Evolutionary conservation across 2,113 vertebrate species (phyloP), one percentile per base, ranked within the genome.

Genomic region (Arothron firmamentum): DNA sequence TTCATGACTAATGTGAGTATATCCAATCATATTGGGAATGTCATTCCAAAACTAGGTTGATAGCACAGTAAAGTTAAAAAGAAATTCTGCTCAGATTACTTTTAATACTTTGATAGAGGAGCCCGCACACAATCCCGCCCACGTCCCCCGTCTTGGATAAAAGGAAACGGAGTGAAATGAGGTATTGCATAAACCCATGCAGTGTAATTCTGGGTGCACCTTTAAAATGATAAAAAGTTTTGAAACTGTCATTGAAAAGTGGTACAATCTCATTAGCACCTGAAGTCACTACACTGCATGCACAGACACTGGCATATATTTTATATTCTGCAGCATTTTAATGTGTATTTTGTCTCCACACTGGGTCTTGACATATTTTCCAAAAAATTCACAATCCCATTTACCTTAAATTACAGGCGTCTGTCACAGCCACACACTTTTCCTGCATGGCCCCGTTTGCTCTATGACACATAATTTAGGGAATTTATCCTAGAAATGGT

Each of bases 211-310:
- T 65, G 59, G 28, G 61, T 62, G 20, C 17, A 65, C 57, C 50
- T 74, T 59, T 20, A 62, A 72, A 80, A 70, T 66, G 13, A 71
- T 53, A 59, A 72, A 62, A 61, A 68, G 59, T 70, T 60, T 65
- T 59, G 70, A 78, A 80, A 61, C 28, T 67, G 79, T 77, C 66
- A 75, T 68, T 56, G 55, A 72, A 76, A 88, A 88, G 57, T 84
- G 59, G 84, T 79, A 82, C 84, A 76, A 74, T 79, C 74, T 76
- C 56, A 67, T 86, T 82, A 82, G 63, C 45, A 43, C 70, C 56
- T 53, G 19, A 38, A 67, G 47, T 77, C 65, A 58, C 70, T 58
- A 78, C n/a, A 54, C n/a, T 41, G 59, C 13, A 34, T n/a, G n/a
- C 51, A 41, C 57, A 69, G 56, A 63, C 41, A 14, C 38, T 23